These are phyloP conservation scores for Gryon sp. DNA, from an alignment of 1,140 invertebrate genomes.

Conservation along the genomic window DNA sequence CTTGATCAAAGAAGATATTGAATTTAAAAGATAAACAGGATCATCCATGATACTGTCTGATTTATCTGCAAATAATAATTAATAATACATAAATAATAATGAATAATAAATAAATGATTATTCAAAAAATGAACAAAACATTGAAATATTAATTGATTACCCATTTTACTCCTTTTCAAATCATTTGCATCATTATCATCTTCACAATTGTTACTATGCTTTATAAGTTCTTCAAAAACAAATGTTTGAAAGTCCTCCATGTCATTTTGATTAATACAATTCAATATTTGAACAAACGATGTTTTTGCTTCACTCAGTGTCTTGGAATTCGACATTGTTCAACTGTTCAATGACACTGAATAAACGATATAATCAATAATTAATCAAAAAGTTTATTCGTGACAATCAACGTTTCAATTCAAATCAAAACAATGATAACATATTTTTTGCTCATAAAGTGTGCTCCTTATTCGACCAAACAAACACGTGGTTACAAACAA, in stretches of 20 bases:
- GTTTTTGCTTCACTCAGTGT: conserved; percentile 50
- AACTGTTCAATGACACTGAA: no score
- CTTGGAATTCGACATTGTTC: conserved; percentile 18
- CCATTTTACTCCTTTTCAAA: background rate
- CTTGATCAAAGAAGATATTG: conserved; percentile 80
- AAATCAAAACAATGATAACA: no score
- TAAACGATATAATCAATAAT: no score
- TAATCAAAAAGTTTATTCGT: no score
- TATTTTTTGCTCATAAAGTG: no score
- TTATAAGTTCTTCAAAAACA: conserved; percentile 68
- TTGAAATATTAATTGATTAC: background rate
- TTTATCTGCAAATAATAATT: background rate
- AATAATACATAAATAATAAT: background rate
- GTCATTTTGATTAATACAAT: conserved; percentile 42
- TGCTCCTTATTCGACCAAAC: no score
- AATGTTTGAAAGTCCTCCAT: conserved; percentile 66
- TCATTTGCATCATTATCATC: background rate
- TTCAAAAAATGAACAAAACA: background rate
- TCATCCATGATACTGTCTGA: conserved; percentile 61
- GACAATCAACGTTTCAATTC: no score
- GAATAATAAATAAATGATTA: conserved; percentile 1
- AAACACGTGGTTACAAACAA: no score
- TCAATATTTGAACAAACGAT: conserved; percentile 58
- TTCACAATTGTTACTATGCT: conserved; percentile 6
- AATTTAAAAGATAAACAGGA: conserved; percentile 70